Base-by-base conservation (phyloP, 2,113 vertebrate genomes). In the Notiomystis cincta region DNA sequence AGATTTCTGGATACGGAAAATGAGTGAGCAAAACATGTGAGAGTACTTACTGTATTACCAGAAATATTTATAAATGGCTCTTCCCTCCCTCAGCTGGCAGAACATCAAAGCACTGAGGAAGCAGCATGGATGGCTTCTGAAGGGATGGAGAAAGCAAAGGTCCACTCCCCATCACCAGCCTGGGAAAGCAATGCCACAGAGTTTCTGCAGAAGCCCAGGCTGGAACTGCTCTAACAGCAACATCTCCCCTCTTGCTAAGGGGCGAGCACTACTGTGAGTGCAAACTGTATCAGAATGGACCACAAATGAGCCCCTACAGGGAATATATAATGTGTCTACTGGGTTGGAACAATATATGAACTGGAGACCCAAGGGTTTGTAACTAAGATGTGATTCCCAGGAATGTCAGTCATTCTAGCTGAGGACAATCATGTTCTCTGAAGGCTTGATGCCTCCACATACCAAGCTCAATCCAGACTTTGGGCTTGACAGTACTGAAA, bases 1-100 rank as follows among this genome's bases (percentile, higher is more conserved):
- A 94, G 95, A 96, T 94, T 92, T 96, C 94, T 94, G 93, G 90
- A 92, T 96, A 96, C 90, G 92, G 96, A 96, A 94, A 96, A 87
- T 93, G 91, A 94, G 93, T 35, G 94, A 96, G 89, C 95, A 91
- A 91, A 95, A 91, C 88, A 97, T 93, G 93, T 89, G 81, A 95
- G 88, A 96, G 93, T 97, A 95, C 94, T 95, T 97, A 97, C 95
- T 96, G 96, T 95, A 96, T 97, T 96, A 97, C 96, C 94, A 97
- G 95, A 97, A 97, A 96, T 96, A 97, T 93, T 96, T 96, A 97
- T 97, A 97, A 97, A 94, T 87, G 88, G 82, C 87, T 95, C 93
- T 95, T 94, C 86, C 91, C 92, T 93, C 87, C 82, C 82, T 94
- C 57, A 6, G 82, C 94, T 96, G 96, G 95, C 93, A 97, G 61